These are phyloP conservation scores for Cremastinae sp. DNA, from an alignment of 2,888 invertebrate genomes.

Conservation along the genomic window DNA sequence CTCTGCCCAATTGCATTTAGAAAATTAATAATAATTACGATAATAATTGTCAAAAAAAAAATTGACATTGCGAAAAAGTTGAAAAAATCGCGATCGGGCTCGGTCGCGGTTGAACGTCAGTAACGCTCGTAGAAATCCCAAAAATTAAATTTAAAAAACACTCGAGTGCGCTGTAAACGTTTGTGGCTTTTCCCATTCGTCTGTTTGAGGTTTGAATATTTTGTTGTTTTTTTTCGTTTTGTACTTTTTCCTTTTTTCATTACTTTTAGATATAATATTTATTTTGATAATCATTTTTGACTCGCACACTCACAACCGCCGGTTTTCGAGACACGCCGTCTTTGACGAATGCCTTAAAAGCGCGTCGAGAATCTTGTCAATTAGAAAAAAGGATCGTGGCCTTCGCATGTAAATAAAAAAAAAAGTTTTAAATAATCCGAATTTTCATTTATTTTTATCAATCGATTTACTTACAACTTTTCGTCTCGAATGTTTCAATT, in stretches of 20 bases:
- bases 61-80: not conserved
- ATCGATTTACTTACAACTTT: no score
- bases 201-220: conserved; percentile 5
- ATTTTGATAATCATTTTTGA: conserved; percentile 4
- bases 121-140: conserved; percentile 8
- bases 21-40: not conserved
- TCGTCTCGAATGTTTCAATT: no score
- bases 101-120: conserved; percentile 14
- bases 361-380: conserved; percentile 57
- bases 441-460: no score
- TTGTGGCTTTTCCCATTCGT: conserved; percentile 52
- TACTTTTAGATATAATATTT: not conserved
- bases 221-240: not conserved
- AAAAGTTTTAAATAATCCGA: no score
- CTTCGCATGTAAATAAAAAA: conserved; percentile 55
- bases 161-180: conserved; percentile 40
- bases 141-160: conserved; percentile 5
- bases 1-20: conserved; percentile 25
- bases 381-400: conserved; percentile 58
- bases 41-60: not conserved
- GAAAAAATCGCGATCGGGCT: conserved; percentile 29
- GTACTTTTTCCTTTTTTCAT: not conserved
- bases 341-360: conserved; percentile 55
- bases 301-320: conserved; percentile 29
- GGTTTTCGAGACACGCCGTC: conserved; percentile 55